Evolutionary conservation across 1,140 invertebrate genomes (phyloP).

Genomic region (Nebria ingens): DNA sequence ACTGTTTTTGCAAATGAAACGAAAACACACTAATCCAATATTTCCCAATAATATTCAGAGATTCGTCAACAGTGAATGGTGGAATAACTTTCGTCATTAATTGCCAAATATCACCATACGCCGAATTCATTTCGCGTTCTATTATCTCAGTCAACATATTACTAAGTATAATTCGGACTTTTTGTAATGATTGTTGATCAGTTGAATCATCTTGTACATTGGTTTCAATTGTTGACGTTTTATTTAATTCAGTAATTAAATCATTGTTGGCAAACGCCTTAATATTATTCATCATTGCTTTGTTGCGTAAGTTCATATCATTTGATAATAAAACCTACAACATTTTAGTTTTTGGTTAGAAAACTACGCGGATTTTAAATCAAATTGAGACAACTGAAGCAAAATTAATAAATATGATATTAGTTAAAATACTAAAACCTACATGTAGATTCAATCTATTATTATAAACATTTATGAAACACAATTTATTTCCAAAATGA

Average conservation of each 20-base stretch:
- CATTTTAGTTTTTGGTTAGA: not conserved
- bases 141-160: not conserved
- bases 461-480: no score
- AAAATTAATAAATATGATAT: not conserved
- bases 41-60: not conserved
- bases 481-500: no score
- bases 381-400: no score
- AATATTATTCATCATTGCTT: not conserved
- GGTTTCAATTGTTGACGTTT: not conserved
- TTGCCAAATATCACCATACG: not conserved
- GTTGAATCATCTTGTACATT: not conserved
- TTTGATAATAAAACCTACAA: conserved; percentile 3
- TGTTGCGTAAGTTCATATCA: conserved; percentile 1
- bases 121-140: not conserved
- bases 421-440: no score
- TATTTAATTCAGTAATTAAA: not conserved
- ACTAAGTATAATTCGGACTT: not conserved
- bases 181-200: not conserved
- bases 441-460: no score
- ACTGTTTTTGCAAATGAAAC: not conserved
- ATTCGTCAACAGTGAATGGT: not conserved
- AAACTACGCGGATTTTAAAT: not conserved
- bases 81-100: not conserved
- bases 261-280: not conserved
- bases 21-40: conserved; percentile 6